phyloP scores from a whole-genome alignment of 2,113 vertebrate species.

The Dipodomys merriami region DNA sequence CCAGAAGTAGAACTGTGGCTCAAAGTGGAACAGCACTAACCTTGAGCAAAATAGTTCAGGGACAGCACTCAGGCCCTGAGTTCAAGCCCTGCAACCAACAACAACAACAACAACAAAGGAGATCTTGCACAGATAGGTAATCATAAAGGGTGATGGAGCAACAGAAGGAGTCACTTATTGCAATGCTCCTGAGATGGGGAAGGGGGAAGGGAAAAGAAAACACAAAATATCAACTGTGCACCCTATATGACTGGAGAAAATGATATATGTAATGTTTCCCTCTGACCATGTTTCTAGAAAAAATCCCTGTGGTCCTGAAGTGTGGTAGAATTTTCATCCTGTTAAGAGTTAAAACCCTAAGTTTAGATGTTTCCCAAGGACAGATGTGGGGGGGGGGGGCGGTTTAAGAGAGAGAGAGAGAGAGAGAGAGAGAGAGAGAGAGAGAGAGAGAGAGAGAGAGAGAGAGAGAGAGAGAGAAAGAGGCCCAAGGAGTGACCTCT shows the following conservation, averaged over 20 bases:
- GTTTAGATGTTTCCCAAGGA: neutral
- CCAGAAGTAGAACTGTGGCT: no score
- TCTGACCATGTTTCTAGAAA: slow-evolving; percentile 3
- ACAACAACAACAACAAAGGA: no score
- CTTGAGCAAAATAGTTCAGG: no score
- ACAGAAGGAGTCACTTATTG: neutral
- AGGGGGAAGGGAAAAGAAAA: neutral
- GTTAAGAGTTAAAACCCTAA: neutral
- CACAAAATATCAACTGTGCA: neutral
- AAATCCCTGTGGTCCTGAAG: neutral
- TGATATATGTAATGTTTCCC: neutral
- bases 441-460: no score
- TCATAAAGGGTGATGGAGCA: neutral
- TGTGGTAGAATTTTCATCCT: neutral
- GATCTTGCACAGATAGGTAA: neutral
- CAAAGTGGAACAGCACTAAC: no score
- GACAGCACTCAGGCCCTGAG: no score
- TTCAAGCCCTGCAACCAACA: no score
- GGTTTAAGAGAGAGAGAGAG: no score
- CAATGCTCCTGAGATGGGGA: neutral
- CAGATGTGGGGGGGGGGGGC: no score
- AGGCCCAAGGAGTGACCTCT: neutral
- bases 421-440: neutral
- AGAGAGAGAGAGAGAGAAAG: no score
- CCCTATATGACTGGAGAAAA: neutral